Evolutionary conservation across 2,888 invertebrate species (phyloP).

Genomic region (Elegia similella): DNA sequence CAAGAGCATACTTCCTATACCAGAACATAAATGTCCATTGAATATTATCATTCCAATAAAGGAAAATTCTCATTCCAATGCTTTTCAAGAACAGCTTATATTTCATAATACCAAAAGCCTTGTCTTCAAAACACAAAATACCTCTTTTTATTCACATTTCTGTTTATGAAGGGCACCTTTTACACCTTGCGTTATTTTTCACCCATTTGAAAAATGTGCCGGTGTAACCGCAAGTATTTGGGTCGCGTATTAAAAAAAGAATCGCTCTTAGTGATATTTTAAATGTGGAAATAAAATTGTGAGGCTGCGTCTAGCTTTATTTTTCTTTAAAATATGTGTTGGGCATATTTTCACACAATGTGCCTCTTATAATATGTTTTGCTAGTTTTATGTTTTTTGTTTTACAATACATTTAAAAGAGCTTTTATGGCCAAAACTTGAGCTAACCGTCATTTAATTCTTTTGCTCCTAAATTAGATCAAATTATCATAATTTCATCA

Average conservation of each 20-base stretch:
- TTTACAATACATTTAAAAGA: too few relatives aligned
- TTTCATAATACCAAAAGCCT: background rate
- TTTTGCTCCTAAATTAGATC: too few relatives aligned
- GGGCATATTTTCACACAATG: background rate
- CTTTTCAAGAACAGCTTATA: background rate
- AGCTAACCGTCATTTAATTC: too few relatives aligned
- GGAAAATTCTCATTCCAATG: too few relatives aligned
- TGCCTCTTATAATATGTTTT: background rate
- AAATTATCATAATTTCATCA: too few relatives aligned
- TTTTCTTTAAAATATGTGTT: background rate
- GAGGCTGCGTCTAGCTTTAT: background rate
- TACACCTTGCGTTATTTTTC: conserved; percentile 18
- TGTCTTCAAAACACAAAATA: conserved; percentile 4
- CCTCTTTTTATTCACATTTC: conserved; percentile 7
- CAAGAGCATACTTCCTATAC: too few relatives aligned
- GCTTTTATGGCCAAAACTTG: too few relatives aligned
- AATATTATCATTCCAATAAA: too few relatives aligned
- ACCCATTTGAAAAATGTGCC: conserved; percentile 14
- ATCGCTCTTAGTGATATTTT: conserved; percentile 13
- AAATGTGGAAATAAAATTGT: conserved; percentile 9
- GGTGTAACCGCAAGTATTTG: conserved; percentile 8
- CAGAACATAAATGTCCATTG: too few relatives aligned
- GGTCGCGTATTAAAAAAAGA: conserved; percentile 18
- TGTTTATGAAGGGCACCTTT: conserved; percentile 14
- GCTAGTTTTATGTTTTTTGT: too few relatives aligned